Evolutionary conservation across 2,888 invertebrate genomes (phyloP), one percentile per base, ranked within the genome.

Genomic region (Synanthedon formicaeformis): DNA sequence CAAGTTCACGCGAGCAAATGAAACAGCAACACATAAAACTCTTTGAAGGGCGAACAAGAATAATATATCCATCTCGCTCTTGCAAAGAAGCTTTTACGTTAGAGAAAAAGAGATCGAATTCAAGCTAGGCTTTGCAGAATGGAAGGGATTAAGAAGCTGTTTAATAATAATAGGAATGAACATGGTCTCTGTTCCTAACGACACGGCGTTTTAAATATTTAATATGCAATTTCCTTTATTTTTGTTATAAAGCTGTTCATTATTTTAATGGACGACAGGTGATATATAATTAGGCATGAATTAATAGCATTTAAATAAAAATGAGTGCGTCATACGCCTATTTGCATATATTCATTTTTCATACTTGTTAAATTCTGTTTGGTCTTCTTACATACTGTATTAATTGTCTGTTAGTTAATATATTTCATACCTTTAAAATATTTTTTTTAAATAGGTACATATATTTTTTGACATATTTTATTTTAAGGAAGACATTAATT

Each of bases 161-260:
- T 74, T 74, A 78, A 81, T 81, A 84, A 85, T 82, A 84, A 83
- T 80, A 77, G 78, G 76, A 81, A 73, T 68, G 79, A 84, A 79
- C 78, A 79, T 79, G 82, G 83, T 79, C 75, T 81, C 77, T 76
- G 76, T 74, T 75, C 70, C 72, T 74, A 77, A 75, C 77, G 78
- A 78, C 79, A 79, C 73, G 73, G 67, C 71, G 69, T 75, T 85
- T 82, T 85, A 84, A 86, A 85, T 84, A 84, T 85, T 86, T 81
- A 84, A 83, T 78, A 80, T 78, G 79, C 76, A 84, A 81, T 85
- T 79, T 83, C 77, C 78, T 79, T 76, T 79, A 79, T 76, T 81
- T 81, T 80, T 77, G 73, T 73, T 71, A 67, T 65, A 62, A 66
- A 62, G 63, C 59, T 61, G 63, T 69, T 73, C 65, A 73, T 77